These are phyloP conservation scores for Paraescarpia echinospica DNA, from an alignment of 1,140 invertebrate species.

Conservation along the genomic window DNA sequence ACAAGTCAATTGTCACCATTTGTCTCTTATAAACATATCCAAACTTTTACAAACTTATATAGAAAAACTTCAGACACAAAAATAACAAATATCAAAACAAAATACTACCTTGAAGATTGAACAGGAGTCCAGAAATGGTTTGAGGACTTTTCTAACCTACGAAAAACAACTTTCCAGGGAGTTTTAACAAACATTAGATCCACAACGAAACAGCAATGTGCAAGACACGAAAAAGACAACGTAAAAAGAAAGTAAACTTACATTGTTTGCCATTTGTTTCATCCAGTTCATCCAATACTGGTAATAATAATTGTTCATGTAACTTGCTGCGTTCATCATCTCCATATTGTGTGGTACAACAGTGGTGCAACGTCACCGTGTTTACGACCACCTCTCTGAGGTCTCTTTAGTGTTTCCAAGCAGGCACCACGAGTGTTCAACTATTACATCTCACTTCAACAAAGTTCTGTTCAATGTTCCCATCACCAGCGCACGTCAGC, in stretches of 20 bases:
- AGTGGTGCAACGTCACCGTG: background rate
- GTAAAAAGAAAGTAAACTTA: background rate
- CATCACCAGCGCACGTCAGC: too few relatives aligned
- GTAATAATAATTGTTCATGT: background rate
- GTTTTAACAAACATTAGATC: too few relatives aligned
- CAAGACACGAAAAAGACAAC: background rate
- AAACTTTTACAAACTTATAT: too few relatives aligned
- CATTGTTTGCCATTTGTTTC: background rate
- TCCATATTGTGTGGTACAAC: background rate
- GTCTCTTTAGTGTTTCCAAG: background rate
- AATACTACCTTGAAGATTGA: too few relatives aligned
- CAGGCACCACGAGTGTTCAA: background rate
- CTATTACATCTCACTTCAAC: background rate
- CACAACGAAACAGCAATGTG: too few relatives aligned
- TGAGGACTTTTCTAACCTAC: background rate
- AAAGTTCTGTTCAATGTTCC: background rate
- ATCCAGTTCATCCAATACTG: background rate
- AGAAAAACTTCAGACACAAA: too few relatives aligned
- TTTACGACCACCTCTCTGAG: background rate
- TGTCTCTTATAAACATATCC: too few relatives aligned
- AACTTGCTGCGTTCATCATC: background rate
- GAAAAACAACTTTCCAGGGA: too few relatives aligned
- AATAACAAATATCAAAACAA: too few relatives aligned
- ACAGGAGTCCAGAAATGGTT: background rate
- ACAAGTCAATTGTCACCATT: too few relatives aligned